A percentile compares a stretch with the other conserved stretches of the same genome.
Conservation (phyloP, 2,113 vertebrate genomes). For the Rhinogobius similis region DNA sequence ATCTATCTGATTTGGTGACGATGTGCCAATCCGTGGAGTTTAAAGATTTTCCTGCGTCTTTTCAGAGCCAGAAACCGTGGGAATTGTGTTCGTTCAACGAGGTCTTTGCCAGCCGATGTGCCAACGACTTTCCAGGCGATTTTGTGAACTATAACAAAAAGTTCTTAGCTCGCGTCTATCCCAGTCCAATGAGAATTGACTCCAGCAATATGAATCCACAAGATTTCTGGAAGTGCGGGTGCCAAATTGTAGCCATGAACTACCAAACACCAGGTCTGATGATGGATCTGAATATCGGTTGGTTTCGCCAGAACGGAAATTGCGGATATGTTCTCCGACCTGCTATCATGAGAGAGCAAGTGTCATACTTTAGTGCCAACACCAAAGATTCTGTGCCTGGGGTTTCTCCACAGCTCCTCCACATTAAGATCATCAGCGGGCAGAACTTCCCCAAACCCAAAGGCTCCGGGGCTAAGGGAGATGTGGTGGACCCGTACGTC, state of each 20-base stretch:
- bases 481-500: conserved; percentile 96
- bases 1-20: conserved; percentile 93
- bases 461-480: conserved; percentile 96
- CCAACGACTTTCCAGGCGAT: conserved; percentile 92
- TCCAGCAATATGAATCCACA: conserved; percentile 99
- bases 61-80: conserved; percentile 96
- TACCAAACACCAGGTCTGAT: conserved; percentile 96
- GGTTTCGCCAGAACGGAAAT: conserved; percentile 97
- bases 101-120: conserved; percentile 90
- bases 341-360: conserved; percentile 95
- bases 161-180: conserved; percentile 91
- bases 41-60: conserved; percentile 91
- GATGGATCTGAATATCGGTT: conserved; percentile 98
- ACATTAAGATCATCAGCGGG: conserved; percentile 97
- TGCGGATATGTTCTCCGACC: conserved; percentile 95
- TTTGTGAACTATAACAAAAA: conserved; percentile 99
- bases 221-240: conserved; percentile 98
- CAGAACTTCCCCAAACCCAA: conserved; percentile 98
- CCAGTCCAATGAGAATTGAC: conserved; percentile 97
- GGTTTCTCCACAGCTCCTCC: conserved; percentile 95
- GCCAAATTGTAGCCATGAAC: conserved; percentile 98
- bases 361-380: conserved; percentile 97
- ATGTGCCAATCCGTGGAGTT: conserved; percentile 96
- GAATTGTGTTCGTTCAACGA: conserved; percentile 97
- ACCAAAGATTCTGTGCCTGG: conserved; percentile 97